Conservation (phyloP, 2,797 vertebrate species). For the Streptopelia turtur region DNA sequence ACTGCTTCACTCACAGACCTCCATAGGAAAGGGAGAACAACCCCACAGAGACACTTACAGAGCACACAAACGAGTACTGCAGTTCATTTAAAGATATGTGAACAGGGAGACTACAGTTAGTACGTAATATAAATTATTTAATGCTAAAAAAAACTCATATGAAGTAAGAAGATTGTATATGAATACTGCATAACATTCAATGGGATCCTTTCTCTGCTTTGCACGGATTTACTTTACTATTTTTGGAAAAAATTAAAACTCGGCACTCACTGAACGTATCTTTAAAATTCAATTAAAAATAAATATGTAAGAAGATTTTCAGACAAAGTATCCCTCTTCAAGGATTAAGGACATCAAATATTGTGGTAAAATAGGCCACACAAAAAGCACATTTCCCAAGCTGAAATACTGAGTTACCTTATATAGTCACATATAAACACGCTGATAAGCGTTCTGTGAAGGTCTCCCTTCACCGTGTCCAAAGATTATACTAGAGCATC, state of each 20-base stretch:
- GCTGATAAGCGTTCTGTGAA: not conserved
- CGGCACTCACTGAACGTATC: not conserved
- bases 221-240: not conserved
- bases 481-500: not conserved
- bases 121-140: not conserved
- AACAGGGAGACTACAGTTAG: not conserved
- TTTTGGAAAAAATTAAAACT: not conserved
- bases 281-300: not conserved
- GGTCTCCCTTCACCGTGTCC: not conserved
- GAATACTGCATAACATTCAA: not conserved
- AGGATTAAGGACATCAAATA: not conserved
- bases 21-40: not conserved
- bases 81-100: not conserved
- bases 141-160: not conserved
- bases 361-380: not conserved
- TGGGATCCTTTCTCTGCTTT: not conserved
- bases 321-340: not conserved
- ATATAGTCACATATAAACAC: not conserved
- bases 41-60: not conserved
- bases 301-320: not conserved
- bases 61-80: not conserved
- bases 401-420: not conserved
- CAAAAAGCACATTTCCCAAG: not conserved
- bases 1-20: not conserved
- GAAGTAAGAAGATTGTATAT: not conserved